Evolutionary conservation across 2,888 invertebrate genomes (phyloP).

Genomic region (Andrena fulva): DNA sequence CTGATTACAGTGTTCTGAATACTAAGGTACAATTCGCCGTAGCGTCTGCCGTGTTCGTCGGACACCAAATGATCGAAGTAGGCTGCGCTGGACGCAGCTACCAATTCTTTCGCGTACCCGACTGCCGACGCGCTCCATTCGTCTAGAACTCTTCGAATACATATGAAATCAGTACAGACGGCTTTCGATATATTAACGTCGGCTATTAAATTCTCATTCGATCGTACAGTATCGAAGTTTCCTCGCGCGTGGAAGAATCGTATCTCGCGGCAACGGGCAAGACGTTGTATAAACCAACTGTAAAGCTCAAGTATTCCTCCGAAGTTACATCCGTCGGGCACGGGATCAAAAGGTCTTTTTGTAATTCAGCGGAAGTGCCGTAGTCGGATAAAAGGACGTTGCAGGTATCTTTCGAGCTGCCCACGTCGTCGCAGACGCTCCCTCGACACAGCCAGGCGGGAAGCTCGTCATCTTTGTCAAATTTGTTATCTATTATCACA

Average conservation of each 20-base stretch:
- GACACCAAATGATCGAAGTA: slow-evolving; percentile 73
- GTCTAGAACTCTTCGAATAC: slow-evolving; percentile 39
- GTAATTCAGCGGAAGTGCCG: slow-evolving; percentile 63
- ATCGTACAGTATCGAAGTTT: slow-evolving; percentile 53
- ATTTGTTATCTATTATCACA: slow-evolving; percentile 59
- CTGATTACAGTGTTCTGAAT: slow-evolving; percentile 72
- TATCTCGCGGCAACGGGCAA: slow-evolving; percentile 55
- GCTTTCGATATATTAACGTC: neutral
- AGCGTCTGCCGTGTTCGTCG: slow-evolving; percentile 68
- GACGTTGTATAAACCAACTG: slow-evolving; percentile 69
- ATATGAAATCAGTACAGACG: neutral
- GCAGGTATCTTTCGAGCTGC: slow-evolving; percentile 38
- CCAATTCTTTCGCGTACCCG: slow-evolving; percentile 70
- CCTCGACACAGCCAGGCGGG: slow-evolving; percentile 72
- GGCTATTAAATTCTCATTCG: neutral
- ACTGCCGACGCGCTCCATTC: slow-evolving; percentile 75
- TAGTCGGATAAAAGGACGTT: slow-evolving; percentile 71
- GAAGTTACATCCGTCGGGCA: slow-evolving; percentile 40
- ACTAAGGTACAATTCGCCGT: slow-evolving; percentile 79
- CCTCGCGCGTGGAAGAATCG: neutral
- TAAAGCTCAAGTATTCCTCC: slow-evolving; percentile 64
- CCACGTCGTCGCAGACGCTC: slow-evolving; percentile 46
- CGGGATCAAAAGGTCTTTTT: slow-evolving; percentile 59
- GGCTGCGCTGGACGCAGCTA: slow-evolving; percentile 66
- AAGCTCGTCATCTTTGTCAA: slow-evolving; percentile 41